Evolutionary conservation across 2,113 vertebrate species (phyloP), one percentile per base, ranked within the genome.

Genomic region (Gnathonemus echidnorhynchus): DNA sequence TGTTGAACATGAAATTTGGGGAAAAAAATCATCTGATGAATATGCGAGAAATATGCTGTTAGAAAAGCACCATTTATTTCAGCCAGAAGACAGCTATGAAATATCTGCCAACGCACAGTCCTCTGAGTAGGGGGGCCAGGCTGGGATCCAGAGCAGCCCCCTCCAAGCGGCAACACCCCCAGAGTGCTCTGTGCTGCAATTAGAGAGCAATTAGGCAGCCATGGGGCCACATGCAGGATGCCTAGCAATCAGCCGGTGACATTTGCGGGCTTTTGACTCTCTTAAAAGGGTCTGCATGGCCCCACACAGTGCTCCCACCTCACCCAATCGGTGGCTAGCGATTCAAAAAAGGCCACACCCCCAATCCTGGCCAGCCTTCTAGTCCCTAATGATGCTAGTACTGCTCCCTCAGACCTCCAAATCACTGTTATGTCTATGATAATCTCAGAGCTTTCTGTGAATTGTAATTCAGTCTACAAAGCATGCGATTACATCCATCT

Each of bases 271-370:
- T 35, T 46, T 49, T 17, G 86, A 39, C 7, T 87, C 86, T 52
- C 86, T 56, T 87, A 87, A 87, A 87, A 87, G 86, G 86, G 49
- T 87, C 50, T 35, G n/a, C 7, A 35, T 9, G 11, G 86, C 24
- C 4, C 42, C 83, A n/a, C 11, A 7, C 27, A 3, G 5, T 49
- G 48, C 84, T 46, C 15, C 46, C 9, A 46, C 45, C n/a, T 24
- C 84, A 27, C 46, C 84, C 70, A 6, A n/a, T 45, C 17, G 1
- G 24, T 77, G 46, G 1, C 24, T 50, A 24, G 45, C 42, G 46
- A 49, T n/a, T 19, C 46, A 86, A 39, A 46, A n/a, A n/a, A 46
- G 45, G 84, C 46, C 24, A 45, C 84, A 46, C n/a, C 84, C 24
- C 19, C 39, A 45, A 49, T 10, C 24, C 24, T 24, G 48, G 45